phyloP scores from a whole-genome alignment of 2,888 invertebrate genomes.

The Penaeus monodon region DNA sequence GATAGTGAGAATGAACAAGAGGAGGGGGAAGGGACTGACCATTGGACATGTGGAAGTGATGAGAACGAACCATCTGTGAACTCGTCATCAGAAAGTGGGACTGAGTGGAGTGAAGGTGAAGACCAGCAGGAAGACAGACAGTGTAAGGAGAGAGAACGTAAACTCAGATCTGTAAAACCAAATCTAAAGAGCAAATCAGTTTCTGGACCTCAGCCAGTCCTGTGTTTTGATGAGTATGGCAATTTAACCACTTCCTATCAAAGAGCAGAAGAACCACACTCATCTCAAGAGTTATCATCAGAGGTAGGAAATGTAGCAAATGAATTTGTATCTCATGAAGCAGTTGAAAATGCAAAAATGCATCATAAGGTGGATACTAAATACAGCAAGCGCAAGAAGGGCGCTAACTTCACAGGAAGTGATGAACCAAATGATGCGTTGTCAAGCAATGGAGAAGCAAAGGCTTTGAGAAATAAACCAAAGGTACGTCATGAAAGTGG shows the following conservation, averaged over 20 bases:
- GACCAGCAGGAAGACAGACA: too few species aligned
- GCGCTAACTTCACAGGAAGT: not conserved
- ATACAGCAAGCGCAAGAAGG: not conserved
- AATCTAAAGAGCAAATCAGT: not conserved
- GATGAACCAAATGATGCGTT: not conserved
- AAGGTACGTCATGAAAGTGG: constrained; percentile 12
- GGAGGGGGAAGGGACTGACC: not conserved
- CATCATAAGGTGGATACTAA: too few species aligned
- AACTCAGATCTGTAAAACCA: too few species aligned
- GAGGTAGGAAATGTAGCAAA: not conserved
- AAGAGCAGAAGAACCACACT: constrained; percentile 26
- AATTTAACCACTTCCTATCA: constrained; percentile 58
- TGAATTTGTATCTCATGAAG: not conserved
- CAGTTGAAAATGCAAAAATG: constrained; percentile 4
- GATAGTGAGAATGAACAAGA: constrained; percentile 16
- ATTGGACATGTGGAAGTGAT: too few species aligned
- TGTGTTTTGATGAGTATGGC: constrained; percentile 65
- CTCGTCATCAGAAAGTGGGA: too few species aligned
- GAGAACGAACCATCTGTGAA: too few species aligned
- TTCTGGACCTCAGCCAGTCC: constrained; percentile 29
- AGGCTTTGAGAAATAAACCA: constrained; percentile 9
- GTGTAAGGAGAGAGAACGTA: too few species aligned
- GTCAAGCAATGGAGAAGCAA: constrained; percentile 23
- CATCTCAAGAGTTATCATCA: not conserved
- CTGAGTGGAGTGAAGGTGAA: too few species aligned